These are phyloP conservation scores for Oligia latruncula DNA, from an alignment of 2,888 invertebrate species.

Conservation along the genomic window DNA sequence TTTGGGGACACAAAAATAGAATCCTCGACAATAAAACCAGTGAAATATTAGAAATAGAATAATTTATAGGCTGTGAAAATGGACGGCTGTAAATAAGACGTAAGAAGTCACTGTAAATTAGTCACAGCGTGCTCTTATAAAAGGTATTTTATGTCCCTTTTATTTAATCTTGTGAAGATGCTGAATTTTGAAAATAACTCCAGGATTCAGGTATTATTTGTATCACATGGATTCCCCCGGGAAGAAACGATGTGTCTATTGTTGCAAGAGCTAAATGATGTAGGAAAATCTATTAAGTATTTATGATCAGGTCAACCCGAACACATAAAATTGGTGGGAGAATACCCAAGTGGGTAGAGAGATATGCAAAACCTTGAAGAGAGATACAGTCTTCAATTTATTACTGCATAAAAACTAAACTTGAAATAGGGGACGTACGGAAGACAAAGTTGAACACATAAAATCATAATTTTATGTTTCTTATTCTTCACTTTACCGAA, in stretches of 20 bases:
- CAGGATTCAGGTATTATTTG: slow-evolving; percentile 7
- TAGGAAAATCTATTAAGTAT: no score
- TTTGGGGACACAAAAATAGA: slow-evolving; percentile 42
- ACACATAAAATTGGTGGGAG: background rate
- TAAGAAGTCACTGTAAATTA: slow-evolving; percentile 44
- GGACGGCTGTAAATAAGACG: slow-evolving; percentile 50
- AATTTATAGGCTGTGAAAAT: slow-evolving; percentile 53
- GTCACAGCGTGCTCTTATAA: slow-evolving; percentile 19
- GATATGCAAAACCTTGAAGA: background rate
- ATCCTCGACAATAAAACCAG: slow-evolving; percentile 41
- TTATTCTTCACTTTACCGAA: background rate
- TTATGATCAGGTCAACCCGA: background rate
- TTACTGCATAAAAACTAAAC: background rate
- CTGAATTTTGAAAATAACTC: slow-evolving; percentile 25
- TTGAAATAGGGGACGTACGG: background rate
- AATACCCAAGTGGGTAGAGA: background rate
- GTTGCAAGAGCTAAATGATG: background rate
- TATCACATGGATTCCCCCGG: background rate
- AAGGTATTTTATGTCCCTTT: slow-evolving; percentile 50
- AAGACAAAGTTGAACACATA: background rate
- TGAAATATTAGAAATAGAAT: slow-evolving; percentile 56
- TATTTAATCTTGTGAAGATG: slow-evolving; percentile 28
- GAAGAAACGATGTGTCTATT: background rate
- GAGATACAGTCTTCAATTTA: background rate
- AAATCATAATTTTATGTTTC: background rate